Evolutionary conservation across 2,888 invertebrate species (phyloP).

Genomic region (Eueremaeus valkanovi): DNA sequence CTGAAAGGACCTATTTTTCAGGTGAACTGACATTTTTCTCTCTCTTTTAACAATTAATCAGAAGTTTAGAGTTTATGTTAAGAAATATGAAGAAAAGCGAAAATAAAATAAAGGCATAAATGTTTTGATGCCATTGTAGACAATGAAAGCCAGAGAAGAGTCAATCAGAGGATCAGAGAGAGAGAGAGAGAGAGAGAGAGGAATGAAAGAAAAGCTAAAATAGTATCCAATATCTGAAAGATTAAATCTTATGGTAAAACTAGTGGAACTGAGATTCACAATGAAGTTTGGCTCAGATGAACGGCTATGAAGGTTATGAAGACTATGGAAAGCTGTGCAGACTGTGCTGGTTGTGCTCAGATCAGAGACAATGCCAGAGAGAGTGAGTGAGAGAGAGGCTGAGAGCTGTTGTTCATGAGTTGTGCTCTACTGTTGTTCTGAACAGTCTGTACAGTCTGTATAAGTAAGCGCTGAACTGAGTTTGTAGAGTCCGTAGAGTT

Average conservation of each 20-base stretch:
- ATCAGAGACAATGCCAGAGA: neutral
- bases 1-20: neutral
- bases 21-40: constrained; percentile 26
- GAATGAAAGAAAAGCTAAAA: neutral
- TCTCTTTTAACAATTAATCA: neutral
- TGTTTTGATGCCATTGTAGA: neutral
- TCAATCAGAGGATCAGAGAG: neutral
- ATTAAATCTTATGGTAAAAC: constrained; percentile 28
- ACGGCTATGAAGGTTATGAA: neutral
- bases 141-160: neutral
- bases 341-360: neutral
- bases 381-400: neutral
- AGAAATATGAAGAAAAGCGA: neutral
- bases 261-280: neutral
- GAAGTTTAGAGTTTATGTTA: neutral
- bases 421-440: neutral
- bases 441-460: neutral
- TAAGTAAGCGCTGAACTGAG: too few species aligned
- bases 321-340: too few species aligned
- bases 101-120: neutral
- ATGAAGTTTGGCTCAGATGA: neutral
- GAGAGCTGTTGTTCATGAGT: too few species aligned
- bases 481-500: too few species aligned
- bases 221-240: constrained; percentile 18
- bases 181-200: neutral